Evolutionary conservation across 1,140 invertebrate species (phyloP), one percentile per base, ranked within the genome.

Genomic region (Meteorus sp.): DNA sequence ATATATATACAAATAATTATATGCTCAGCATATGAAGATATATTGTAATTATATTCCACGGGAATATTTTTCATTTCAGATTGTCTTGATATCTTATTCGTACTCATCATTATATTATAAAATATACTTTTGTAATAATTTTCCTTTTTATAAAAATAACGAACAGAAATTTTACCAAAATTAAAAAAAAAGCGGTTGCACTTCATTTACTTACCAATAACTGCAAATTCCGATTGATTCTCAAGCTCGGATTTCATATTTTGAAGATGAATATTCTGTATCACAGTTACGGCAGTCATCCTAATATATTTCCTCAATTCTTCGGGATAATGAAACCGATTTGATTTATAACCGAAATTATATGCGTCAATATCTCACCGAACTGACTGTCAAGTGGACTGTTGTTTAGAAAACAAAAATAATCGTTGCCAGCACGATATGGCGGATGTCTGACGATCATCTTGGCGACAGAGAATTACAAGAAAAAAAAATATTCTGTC

Each of bases 311-410:
- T 45, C 11, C 20, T 9, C 13, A 25, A 48, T 39, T 4, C 35
- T 39, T 44, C 17, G 17, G 29, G 15, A 51, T 9, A 51, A n/a
- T 31, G 15, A 19, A 9, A 33, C n/a, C 48, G 29, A 31, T 51
- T 33, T 51, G 48, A 51, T 51, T 51, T 51, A 33, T 35, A 19
- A 51, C 27, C 45, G 20, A 48, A 48, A 48, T 33, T 31, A 6
- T 13, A n/a, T 7, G 3, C 35, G 15, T n/a, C 17, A n/a, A 15
- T 22, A 15, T 25, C n/a, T 13, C 23, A 11, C 2, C 15, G 20
- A 19, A 20, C 13, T 51, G 19, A 41, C 37, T n/a, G 41, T 19
- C 19, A 7, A 11, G 19, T 11, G 13, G 4, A 19, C 9, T 8
- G 3, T 27, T 48, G 20, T 22, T 48, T 19, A 31, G 19, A 20